phyloP scores from a whole-genome alignment of 2,113 vertebrate species.

The Anoplopoma fimbria region DNA sequence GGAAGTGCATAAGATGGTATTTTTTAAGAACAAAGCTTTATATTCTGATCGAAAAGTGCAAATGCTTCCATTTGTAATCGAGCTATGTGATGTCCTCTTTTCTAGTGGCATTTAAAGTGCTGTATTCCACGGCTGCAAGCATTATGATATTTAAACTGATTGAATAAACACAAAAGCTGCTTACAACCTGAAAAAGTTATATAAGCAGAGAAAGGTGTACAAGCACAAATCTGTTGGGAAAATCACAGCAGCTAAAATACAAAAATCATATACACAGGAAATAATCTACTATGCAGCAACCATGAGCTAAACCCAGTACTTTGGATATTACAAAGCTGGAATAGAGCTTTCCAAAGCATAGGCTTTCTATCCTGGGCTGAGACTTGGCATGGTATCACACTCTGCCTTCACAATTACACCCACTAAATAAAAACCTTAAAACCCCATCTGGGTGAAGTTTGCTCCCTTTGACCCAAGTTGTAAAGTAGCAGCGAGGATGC shows the following conservation, averaged over 20 bases:
- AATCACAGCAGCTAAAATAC: neutral
- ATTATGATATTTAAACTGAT: slow-evolving; percentile 15
- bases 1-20: neutral
- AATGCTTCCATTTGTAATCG: neutral
- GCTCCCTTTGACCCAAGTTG: slow-evolving; percentile 3
- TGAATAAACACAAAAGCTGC: slow-evolving; percentile 46
- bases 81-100: neutral
- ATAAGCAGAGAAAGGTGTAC: slow-evolving; percentile 49
- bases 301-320: neutral
- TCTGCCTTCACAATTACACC: neutral
- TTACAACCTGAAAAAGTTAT: slow-evolving; percentile 46
- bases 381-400: neutral
- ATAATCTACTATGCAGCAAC: neutral
- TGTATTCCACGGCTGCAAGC: neutral
- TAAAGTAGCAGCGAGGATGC: slow-evolving; percentile 9
- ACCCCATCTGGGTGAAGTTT: neutral
- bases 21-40: neutral
- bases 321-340: neutral
- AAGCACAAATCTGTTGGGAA: neutral
- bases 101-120: neutral
- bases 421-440: neutral
- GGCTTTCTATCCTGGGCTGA: neutral
- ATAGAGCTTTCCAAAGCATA: neutral
- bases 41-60: neutral
- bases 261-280: neutral